phyloP scores from a whole-genome alignment of 2,113 vertebrate genomes.

The Crotalus helleri region DNA sequence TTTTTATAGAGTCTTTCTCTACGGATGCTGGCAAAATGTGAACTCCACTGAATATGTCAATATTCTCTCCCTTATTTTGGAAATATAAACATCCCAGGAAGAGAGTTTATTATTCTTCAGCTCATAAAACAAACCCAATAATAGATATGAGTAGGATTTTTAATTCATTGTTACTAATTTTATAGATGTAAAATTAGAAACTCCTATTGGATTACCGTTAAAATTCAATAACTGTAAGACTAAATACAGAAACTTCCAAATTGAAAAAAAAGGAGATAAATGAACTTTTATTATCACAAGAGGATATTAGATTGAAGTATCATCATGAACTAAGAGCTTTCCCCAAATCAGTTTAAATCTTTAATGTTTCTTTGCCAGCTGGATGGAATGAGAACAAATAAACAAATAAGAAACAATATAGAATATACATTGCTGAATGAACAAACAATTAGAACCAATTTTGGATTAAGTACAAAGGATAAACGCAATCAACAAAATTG shows the following conservation, averaged over 20 bases:
- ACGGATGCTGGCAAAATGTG: background rate
- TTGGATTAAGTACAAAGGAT: background rate
- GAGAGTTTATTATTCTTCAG: background rate
- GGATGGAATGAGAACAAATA: background rate
- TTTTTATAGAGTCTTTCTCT: background rate
- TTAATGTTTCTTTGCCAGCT: background rate
- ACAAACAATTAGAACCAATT: background rate
- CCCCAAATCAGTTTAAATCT: background rate
- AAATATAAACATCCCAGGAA: background rate
- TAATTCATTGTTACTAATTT: background rate
- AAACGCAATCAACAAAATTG: background rate
- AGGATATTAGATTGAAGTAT: background rate
- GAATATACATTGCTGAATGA: background rate
- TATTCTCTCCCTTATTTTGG: background rate
- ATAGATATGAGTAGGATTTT: background rate
- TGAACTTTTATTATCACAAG: background rate
- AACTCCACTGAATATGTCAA: background rate
- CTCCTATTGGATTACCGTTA: background rate
- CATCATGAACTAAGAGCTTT: background rate
- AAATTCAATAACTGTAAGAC: background rate
- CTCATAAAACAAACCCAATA: background rate
- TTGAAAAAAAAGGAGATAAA: background rate
- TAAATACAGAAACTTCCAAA: background rate
- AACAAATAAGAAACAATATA: background rate
- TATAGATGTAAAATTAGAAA: background rate